Percentiles rank a stretch among this genome's conserved stretches.
phyloP scores from a whole-genome alignment of 2,113 vertebrate species.

The Pterocles burchelli region DNA sequence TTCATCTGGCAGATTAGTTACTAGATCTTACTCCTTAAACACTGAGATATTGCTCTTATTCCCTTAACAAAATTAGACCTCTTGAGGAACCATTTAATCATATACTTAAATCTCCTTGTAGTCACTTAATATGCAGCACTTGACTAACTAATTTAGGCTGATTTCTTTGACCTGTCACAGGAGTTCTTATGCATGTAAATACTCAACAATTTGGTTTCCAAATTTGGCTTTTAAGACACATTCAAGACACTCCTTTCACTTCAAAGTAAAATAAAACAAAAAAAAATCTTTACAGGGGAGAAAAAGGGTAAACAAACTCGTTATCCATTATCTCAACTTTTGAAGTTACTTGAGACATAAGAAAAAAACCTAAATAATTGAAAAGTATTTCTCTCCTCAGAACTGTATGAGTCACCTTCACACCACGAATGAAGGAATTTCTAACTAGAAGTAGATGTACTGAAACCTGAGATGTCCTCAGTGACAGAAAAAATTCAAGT shows the following conservation, averaged over 20 bases:
- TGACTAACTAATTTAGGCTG: neutral
- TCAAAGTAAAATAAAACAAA: neutral
- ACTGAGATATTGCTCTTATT: neutral
- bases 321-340: neutral
- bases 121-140: neutral
- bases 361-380: neutral
- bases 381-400: neutral
- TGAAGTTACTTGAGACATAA: neutral
- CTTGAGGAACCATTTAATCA: neutral
- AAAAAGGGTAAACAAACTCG: neutral
- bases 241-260: neutral
- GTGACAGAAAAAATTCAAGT: neutral
- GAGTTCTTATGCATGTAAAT: neutral
- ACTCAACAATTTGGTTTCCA: neutral
- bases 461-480: neutral
- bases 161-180: neutral
- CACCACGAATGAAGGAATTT: neutral
- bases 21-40: neutral
- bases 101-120: neutral
- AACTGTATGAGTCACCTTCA: neutral
- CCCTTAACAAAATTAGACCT: neutral
- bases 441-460: neutral
- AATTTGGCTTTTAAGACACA: neutral
- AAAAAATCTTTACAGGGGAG: neutral
- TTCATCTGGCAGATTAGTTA: neutral